phyloP scores from a whole-genome alignment of 1,140 invertebrate species.

The Euwallacea fornicatus region DNA sequence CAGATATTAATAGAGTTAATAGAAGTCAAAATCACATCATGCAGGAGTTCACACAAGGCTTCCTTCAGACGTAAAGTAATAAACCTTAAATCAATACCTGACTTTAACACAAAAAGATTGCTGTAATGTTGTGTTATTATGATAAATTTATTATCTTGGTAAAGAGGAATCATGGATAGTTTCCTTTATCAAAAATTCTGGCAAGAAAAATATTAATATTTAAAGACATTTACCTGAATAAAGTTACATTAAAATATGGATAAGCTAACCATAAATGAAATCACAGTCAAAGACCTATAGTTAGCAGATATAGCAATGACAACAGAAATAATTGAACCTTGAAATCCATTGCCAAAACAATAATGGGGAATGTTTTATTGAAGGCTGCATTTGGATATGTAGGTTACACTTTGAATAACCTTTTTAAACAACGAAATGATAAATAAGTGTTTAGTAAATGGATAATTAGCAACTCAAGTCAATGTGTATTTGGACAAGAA shows the following conservation, averaged over 20 bases:
- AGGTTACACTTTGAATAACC: slow-evolving; percentile 18
- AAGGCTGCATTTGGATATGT: slow-evolving; percentile 23
- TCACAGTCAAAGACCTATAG: slow-evolving; percentile 20
- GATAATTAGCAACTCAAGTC: no score
- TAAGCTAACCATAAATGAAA: no score
- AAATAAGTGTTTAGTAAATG: not conserved
- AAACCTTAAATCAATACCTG: slow-evolving; percentile 37
- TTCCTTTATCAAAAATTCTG: no score
- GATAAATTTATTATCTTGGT: not conserved
- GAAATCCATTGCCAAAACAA: slow-evolving; percentile 17
- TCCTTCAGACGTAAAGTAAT: slow-evolving; percentile 16
- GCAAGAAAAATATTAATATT: no score
- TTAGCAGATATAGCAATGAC: not conserved
- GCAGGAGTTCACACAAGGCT: slow-evolving; percentile 24
- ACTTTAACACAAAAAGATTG: slow-evolving; percentile 2
- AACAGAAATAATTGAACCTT: slow-evolving; percentile 16
- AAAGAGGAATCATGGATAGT: no score
- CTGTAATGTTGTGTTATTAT: slow-evolving; percentile 6
- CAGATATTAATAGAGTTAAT: slow-evolving; percentile 34
- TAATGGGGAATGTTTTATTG: slow-evolving; percentile 12
- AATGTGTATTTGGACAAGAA: no score
- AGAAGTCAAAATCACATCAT: not conserved
- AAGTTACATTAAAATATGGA: no score
- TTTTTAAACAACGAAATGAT: slow-evolving; percentile 9
- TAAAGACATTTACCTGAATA: no score